phyloP scores from a whole-genome alignment of 2,888 invertebrate species.

The Nephrotoma appendiculata region DNA sequence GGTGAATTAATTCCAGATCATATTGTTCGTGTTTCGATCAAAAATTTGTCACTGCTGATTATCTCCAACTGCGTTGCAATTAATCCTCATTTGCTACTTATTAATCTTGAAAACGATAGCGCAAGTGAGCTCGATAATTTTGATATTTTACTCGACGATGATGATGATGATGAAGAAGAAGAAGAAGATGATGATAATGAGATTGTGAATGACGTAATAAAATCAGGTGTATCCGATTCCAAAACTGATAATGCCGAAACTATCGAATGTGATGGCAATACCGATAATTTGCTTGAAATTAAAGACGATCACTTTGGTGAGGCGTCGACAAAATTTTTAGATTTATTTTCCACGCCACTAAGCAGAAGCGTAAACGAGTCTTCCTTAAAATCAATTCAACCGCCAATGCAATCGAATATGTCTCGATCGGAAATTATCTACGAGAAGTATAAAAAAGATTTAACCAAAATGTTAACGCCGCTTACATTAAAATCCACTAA shows the following conservation, averaged over 20 bases:
- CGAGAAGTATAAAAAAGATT: neutral
- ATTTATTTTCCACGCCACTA: conserved; percentile 15
- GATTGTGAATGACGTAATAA: conserved; percentile 10
- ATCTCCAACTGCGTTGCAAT: conserved; percentile 58
- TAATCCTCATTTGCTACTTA: conserved; percentile 56
- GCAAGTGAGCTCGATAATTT: neutral
- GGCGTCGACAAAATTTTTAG: conserved; percentile 17
- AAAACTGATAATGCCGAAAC: neutral
- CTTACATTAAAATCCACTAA: neutral
- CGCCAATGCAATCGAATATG: neutral
- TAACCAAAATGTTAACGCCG: neutral
- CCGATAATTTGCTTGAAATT: conserved; percentile 34
- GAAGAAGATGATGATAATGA: neutral
- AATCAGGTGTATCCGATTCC: conserved; percentile 3
- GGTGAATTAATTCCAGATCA: conserved; percentile 55
- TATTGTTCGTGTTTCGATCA: conserved; percentile 74
- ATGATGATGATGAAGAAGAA: neutral
- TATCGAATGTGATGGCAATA: neutral
- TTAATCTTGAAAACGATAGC: conserved; percentile 41
- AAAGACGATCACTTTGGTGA: conserved; percentile 50
- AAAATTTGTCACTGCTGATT: conserved; percentile 72
- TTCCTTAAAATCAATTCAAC: conserved; percentile 10
- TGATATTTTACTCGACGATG: conserved; percentile 5
- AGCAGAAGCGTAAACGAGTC: conserved; percentile 27
- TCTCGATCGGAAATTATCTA: neutral